Evolutionary conservation across 2,888 invertebrate species (phyloP), one percentile per base, ranked within the genome.

Genomic region (Ctena decussata): DNA sequence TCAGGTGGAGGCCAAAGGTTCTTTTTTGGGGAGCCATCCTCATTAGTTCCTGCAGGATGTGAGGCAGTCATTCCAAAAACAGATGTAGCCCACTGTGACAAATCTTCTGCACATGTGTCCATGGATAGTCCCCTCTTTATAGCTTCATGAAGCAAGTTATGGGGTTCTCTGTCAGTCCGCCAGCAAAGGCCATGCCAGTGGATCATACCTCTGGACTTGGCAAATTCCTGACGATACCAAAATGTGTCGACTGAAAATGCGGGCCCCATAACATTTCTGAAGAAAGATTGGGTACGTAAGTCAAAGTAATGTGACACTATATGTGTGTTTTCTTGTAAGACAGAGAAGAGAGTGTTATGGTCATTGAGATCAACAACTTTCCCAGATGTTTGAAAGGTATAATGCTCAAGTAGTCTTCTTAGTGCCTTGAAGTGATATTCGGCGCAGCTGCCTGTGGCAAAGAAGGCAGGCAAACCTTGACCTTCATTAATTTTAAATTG

Each of bases 1-100:
- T 90, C 91, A n/a, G 85, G 90, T 21, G 89, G 87, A 24, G 87
- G 82, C 87, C 91, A 91, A 0, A 89, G 65, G 27, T 90, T 75
- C 84, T 86, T 89, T 24, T 79, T 41, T 8, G 87, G 73, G 30
- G 79, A 46, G 8, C 85, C 86, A 32, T 41, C 41, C n/a, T 79
- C 77, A 85, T 85, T 78, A 60, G 27, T 75, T 30, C 87, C 87
- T 35, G 78, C 87, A 46, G 91, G 90, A 85, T 90, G 91, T 24
- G n/a, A 75, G 5, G 87, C 87, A 53, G 87, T 80, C 57, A 84
- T 65, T 27, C 69, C 60, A 37, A 73, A 70, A 39, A 3, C 24
- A n/a, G 41, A 15, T 46, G 12, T n/a, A 21, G 46, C 46, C 46
- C 46, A 46, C 21, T 46, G 46, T 46, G 82, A 57, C 2, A 82